Evolutionary conservation across 2,888 invertebrate genomes (phyloP).

Genomic region (Punctoribates punctum): DNA sequence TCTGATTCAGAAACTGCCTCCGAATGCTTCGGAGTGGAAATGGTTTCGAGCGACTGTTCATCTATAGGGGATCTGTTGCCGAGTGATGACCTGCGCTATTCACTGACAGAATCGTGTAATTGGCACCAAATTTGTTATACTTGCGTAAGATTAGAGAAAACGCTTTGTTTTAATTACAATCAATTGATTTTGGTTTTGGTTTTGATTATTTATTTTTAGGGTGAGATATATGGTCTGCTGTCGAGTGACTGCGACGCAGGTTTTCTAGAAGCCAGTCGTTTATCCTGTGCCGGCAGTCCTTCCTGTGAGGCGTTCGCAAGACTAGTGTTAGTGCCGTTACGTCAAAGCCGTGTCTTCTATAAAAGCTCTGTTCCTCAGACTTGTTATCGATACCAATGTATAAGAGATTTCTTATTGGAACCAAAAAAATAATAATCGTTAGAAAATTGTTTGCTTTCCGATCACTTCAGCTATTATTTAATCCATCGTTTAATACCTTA

Average conservation of each 20-base stretch:
- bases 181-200: background rate
- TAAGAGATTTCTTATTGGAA: constrained; percentile 44
- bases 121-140: constrained; percentile 49
- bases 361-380: constrained; percentile 46
- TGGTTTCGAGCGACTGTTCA: constrained; percentile 47
- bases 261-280: constrained; percentile 47
- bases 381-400: constrained; percentile 46
- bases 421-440: background rate
- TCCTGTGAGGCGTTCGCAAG: constrained; percentile 46
- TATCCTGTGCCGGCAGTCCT: constrained; percentile 45
- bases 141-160: constrained; percentile 45
- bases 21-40: constrained; percentile 45
- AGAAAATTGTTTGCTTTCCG: constrained; percentile 1
- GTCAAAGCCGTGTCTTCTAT: constrained; percentile 47
- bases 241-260: constrained; percentile 47
- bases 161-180: background rate
- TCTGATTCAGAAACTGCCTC: constrained; percentile 19
- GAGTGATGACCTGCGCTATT: constrained; percentile 40
- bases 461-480: no score
- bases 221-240: constrained; percentile 45
- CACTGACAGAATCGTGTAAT: constrained; percentile 46
- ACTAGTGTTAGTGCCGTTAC: constrained; percentile 45
- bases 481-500: no score
- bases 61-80: constrained; percentile 46
- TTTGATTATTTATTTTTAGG: constrained; percentile 43